These are phyloP conservation scores for Busseola fusca DNA, from an alignment of 2,888 invertebrate species.

Conservation along the genomic window DNA sequence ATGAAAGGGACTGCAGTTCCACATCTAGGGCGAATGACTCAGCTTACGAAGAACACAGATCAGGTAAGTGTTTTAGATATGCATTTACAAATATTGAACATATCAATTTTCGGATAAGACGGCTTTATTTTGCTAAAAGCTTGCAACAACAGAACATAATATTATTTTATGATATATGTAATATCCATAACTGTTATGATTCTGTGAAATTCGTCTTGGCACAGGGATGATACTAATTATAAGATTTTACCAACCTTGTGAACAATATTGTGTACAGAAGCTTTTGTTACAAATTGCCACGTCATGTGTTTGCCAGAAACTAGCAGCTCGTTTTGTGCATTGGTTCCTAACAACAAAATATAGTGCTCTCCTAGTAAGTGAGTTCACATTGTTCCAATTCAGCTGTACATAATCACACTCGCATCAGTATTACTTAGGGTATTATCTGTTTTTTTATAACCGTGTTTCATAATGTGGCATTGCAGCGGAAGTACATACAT, in stretches of 20 bases:
- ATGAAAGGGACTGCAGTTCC: constrained; percentile 62
- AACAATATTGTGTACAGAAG: not conserved
- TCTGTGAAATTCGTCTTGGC: not conserved
- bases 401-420: not conserved
- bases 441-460: not conserved
- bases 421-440: too few relatives aligned
- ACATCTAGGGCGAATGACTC: constrained; percentile 61
- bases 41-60: constrained; percentile 60
- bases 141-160: not conserved
- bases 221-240: not conserved
- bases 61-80: constrained; percentile 61
- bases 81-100: not conserved
- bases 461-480: not conserved
- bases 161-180: not conserved
- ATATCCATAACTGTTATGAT: not conserved
- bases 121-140: not conserved
- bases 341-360: not conserved
- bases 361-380: not conserved
- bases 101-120: not conserved
- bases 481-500: too few relatives aligned
- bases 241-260: not conserved
- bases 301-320: not conserved
- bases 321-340: not conserved
- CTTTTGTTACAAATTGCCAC: not conserved
- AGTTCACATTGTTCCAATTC: not conserved